A percentile compares a stretch with the other conserved stretches of the same genome.
Conservation (phyloP, 2,888 invertebrate species). For the Lasioglossum calceatum region DNA sequence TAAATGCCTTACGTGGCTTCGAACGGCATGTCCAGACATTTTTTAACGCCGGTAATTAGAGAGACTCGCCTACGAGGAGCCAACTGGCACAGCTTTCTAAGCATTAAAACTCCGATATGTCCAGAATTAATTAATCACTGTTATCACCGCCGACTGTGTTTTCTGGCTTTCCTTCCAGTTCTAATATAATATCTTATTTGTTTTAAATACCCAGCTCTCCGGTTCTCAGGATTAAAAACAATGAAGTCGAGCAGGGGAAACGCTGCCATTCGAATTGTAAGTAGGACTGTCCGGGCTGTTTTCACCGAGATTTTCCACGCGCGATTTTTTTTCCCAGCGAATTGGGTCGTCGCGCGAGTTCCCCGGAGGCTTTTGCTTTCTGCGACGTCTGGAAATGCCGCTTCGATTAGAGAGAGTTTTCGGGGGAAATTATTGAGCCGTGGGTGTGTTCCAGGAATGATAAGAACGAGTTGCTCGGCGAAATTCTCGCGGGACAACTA, state of each 20-base stretch:
- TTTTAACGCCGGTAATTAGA: background rate
- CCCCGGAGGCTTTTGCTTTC: background rate
- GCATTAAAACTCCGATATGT: background rate
- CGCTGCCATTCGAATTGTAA: background rate
- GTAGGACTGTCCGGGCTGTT: background rate
- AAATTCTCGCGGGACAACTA: slow-evolving; percentile 1
- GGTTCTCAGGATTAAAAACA: too few relatives aligned
- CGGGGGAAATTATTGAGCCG: background rate
- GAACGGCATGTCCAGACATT: background rate
- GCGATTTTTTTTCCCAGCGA: background rate
- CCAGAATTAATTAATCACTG: background rate
- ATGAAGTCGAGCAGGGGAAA: too few relatives aligned
- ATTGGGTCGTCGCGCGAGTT: slow-evolving; percentile 3
- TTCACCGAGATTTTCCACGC: slow-evolving; percentile 28
- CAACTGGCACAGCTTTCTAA: background rate
- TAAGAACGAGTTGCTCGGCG: background rate
- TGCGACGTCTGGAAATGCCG: background rate
- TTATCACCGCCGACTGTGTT: background rate
- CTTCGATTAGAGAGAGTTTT: slow-evolving; percentile 28
- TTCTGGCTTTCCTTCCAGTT: background rate
- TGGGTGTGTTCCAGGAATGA: background rate
- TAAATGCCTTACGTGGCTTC: background rate
- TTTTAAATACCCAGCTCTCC: too few relatives aligned
- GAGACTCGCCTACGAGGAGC: background rate
- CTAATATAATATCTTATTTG: too few relatives aligned